These are phyloP conservation scores for Noctilio leporinus DNA, from an alignment of 2,113 vertebrate genomes.

Conservation along the genomic window DNA sequence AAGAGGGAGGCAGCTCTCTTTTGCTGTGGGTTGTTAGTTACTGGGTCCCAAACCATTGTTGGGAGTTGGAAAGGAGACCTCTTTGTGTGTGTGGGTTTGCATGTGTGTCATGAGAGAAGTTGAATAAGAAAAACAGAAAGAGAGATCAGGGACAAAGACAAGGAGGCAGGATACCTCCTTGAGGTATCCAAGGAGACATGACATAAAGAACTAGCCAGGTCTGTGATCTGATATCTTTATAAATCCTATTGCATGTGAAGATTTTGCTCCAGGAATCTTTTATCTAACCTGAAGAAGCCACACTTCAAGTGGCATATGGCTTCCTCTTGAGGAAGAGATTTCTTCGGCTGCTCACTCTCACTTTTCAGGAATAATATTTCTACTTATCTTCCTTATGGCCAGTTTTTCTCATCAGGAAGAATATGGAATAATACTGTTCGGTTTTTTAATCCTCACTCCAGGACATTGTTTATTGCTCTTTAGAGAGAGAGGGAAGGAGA, in stretches of 20 bases:
- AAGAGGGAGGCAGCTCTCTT: not conserved
- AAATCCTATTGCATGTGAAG: not conserved
- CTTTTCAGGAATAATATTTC: too few relatives aligned
- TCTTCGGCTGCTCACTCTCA: not conserved
- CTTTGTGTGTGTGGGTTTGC: not conserved
- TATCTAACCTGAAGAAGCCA: not conserved
- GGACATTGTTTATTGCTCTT: too few relatives aligned
- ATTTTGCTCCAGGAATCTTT: not conserved
- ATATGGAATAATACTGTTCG: not conserved
- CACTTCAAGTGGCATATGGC: not conserved
- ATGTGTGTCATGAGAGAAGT: too few relatives aligned
- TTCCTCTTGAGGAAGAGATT: not conserved
- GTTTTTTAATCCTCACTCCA: too few relatives aligned
- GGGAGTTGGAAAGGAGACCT: not conserved
- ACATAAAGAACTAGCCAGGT: not conserved
- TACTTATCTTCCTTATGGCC: not conserved
- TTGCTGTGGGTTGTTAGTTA: not conserved
- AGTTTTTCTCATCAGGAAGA: not conserved
- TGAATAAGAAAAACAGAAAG: not conserved
- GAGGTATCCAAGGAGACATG: too few relatives aligned
- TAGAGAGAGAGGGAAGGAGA: too few relatives aligned
- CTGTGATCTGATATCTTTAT: not conserved
- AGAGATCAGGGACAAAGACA: not conserved
- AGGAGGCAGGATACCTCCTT: too few relatives aligned
- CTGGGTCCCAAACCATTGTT: not conserved